Conservation (phyloP, 1,140 invertebrate species). For the Drosophila trapezifrons region DNA sequence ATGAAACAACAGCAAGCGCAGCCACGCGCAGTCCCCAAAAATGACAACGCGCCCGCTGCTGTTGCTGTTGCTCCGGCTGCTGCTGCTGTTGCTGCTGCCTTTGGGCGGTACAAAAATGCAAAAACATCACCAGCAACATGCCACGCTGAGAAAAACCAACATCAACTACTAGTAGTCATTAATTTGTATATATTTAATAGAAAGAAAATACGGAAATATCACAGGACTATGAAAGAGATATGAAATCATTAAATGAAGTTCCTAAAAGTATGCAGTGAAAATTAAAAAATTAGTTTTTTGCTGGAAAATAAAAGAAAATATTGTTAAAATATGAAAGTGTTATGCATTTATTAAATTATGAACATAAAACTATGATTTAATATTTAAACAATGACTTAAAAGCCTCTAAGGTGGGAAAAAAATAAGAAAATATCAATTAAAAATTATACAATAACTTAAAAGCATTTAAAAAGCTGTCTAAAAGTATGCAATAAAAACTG, state of each 20-base stretch:
- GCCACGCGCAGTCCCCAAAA: conserved; percentile 52
- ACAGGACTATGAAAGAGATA: too few species aligned
- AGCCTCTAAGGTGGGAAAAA: too few species aligned
- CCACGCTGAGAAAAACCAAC: conserved; percentile 12
- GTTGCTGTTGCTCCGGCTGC: conserved; percentile 6
- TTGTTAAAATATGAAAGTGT: too few species aligned
- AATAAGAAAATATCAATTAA: background rate
- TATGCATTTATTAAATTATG: too few species aligned
- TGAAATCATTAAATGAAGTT: background rate
- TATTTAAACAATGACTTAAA: too few species aligned
- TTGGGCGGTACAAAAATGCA: conserved; percentile 48
- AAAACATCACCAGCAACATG: background rate
- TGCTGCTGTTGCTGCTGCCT: conserved; percentile 11
- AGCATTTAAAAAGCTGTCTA: too few species aligned
- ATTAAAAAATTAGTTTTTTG: too few species aligned
- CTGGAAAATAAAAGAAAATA: too few species aligned
- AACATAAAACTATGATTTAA: background rate
- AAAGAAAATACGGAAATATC: background rate
- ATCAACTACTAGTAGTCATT: background rate
- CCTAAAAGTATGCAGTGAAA: background rate
- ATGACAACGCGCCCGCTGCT: conserved; percentile 64
- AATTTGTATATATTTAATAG: background rate
- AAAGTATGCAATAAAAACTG: too few species aligned
- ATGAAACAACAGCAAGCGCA: conserved; percentile 72
- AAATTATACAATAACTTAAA: too few species aligned